Evolutionary conservation across 1,140 invertebrate genomes (phyloP), one percentile per base, ranked within the genome.

Genomic region (Daktulosphaira vitifoliae): DNA sequence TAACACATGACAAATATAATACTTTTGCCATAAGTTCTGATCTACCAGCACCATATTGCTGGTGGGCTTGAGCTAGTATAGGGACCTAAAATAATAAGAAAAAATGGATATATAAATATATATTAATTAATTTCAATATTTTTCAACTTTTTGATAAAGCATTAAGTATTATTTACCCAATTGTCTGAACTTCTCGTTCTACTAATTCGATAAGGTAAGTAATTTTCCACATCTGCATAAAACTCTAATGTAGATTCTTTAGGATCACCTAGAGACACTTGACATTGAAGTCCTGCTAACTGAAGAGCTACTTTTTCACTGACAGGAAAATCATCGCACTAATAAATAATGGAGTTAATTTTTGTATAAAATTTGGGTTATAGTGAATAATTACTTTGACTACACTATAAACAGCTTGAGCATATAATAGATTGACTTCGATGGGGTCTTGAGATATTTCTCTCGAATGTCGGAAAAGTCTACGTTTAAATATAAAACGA

Each of bases 391-490:
- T 73, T 81, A 93, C 91, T 81, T 93, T 93, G 6, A 96, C 92
- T 46, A 96, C 90, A 72, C 87, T 89, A 72, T 95, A 86, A 2
- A 96, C 92, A 69, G 92, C 92, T 78, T 97, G 93, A 39, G 93
- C 90, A 78, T 95, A 98, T 1, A 98, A 77, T 70, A 98, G 81
- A 71, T 92, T 92, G 5, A 96, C 89, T 79, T 98, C 93, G 0
- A 96, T 89, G 0, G 92, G 92, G 78, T 97, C 93, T 75, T 95
- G 92, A n/a, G 91, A 92, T 65, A 96, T 81, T 77, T 96, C 92
- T 29, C 89, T 79, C 2, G 86, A 88, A 68, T 87, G 87, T 66
- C 87, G 83, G 77, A 96, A 97, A 5, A 98, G 75, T 50, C 93
- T 80, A 65, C 92, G 85, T 72, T 93, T 92, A 77, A 97, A 96